Percentiles rank a stretch among this genome's conserved stretches.
phyloP scores from a whole-genome alignment of 2,113 vertebrate species.

The Hystrix cristata region DNA sequence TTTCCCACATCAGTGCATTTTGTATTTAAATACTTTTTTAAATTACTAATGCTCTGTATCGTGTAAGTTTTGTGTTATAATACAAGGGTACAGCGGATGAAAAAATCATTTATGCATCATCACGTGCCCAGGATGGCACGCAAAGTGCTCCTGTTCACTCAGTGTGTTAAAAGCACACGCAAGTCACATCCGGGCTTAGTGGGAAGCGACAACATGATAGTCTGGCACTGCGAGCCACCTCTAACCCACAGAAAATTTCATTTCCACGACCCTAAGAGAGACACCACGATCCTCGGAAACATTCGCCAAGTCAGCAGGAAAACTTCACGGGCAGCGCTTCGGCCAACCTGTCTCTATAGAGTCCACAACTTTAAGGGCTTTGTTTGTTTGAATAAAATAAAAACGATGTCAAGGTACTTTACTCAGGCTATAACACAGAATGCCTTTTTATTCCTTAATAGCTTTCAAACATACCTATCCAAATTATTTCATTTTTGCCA shows the following conservation, averaged over 20 bases:
- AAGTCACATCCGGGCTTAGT: not conserved
- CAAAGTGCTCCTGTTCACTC: not conserved
- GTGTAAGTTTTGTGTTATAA: not conserved
- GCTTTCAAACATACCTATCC: not conserved
- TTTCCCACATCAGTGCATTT: not conserved
- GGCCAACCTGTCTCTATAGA: not conserved
- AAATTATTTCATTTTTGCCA: not conserved
- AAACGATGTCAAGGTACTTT: not conserved
- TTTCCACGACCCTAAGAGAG: not conserved
- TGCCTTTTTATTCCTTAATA: too few relatives aligned
- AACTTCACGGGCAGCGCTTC: too few relatives aligned
- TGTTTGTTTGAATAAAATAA: not conserved
- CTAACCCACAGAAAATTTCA: not conserved
- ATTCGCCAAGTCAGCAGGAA: not conserved
- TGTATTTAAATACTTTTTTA: too few relatives aligned
- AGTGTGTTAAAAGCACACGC: not conserved
- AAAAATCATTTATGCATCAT: not conserved
- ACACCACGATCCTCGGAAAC: not conserved
- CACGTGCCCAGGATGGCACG: fast-evolving
- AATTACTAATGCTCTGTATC: not conserved
- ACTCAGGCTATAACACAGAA: fast-evolving
- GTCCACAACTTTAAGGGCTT: not conserved
- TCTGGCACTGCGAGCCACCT: not conserved
- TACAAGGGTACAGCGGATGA: not conserved
- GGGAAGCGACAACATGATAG: not conserved